Evolutionary conservation across 92 coral and sea anemone genomes (phyloP).

Genomic region (Anthopleura xanthogrammica): DNA sequence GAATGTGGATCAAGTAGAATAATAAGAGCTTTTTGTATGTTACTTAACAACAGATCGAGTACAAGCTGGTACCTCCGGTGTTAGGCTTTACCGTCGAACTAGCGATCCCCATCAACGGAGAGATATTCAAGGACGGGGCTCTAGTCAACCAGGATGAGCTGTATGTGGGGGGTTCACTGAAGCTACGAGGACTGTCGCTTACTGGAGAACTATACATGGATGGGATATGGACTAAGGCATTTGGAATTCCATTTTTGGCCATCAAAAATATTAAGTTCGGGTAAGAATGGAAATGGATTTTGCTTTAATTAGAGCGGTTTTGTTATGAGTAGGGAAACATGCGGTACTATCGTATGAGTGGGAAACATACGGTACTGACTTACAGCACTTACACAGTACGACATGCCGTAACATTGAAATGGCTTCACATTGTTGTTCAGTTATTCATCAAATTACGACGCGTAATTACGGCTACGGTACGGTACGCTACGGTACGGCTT

Average conservation of each 20-base stretch:
- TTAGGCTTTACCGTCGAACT: conserved; percentile 69
- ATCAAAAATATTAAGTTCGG: conserved; percentile 68
- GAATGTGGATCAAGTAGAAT: too few species aligned
- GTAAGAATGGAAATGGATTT: conserved; percentile 26
- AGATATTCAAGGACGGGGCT: conserved; percentile 44
- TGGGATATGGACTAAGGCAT: conserved; percentile 72
- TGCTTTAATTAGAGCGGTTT: not conserved
- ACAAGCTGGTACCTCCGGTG: conserved; percentile 39
- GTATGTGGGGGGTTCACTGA: conserved; percentile 63
- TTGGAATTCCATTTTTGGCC: conserved; percentile 61
- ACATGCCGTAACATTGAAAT: too few species aligned
- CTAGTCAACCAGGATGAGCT: conserved; percentile 42
- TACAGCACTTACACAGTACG: too few species aligned
- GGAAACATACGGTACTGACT: too few species aligned
- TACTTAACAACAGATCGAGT: conserved; percentile 11
- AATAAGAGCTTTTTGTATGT: too few species aligned
- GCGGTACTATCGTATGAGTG: too few species aligned
- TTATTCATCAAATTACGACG: too few species aligned
- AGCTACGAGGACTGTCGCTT: conserved; percentile 58
- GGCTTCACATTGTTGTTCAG: too few species aligned
- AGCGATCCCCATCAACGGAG: conserved; percentile 66
- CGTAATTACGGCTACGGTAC: too few species aligned
- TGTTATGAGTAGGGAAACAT: too few species aligned
- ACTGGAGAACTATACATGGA: conserved; percentile 72
- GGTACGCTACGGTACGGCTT: too few species aligned